Base-by-base conservation (phyloP, 2,113 vertebrate genomes). In the Scalopus aquaticus region DNA sequence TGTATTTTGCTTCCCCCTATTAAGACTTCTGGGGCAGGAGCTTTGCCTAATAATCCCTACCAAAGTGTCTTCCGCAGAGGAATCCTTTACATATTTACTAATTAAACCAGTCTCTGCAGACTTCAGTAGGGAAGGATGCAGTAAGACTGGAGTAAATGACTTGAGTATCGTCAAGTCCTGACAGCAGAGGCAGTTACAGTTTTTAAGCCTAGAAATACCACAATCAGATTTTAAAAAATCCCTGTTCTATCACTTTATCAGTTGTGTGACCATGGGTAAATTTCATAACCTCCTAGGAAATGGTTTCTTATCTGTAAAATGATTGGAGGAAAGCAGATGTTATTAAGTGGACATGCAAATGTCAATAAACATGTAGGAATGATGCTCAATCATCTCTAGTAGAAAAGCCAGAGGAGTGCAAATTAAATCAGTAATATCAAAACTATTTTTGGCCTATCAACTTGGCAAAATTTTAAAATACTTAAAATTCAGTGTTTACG, bases 401-500 rank as follows among this genome's bases (percentile, higher is more conserved):
- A 60, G 39, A 49, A 87, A 51, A 91, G n/a, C 22, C 49, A 42
- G 37, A 39, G n/a, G n/a, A 65, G 80, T 76, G 39, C 20, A 81
- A 16, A 74, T 46, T 86, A 80, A 74, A 49, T 30, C 30, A 76
- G 12, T 49, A 64, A 35, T 64, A 62, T 60, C 22, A 76, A 76
- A 88, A 88, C 35, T 85, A 37, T 67, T 35, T 77, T 90, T 86
- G 39, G 42, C 17, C 37, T 58, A 86, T 85, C 6, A 77, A 70
- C 32, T 60, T 67, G 58, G 19, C 24, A 90, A 60, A 30, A 42
- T 44, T 62, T 81, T 84, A 10, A 86, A 73, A 87, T 13, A 32
- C 6, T 32, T 88, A 62, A 92, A 92, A 88, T 64, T 95, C 44
- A 87, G 16, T 60, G 39, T 28, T 74, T n/a, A n/a, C n/a, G 67